Evolutionary conservation across 1,140 invertebrate species (phyloP).

Genomic region (Panagrolaimus sp.): DNA sequence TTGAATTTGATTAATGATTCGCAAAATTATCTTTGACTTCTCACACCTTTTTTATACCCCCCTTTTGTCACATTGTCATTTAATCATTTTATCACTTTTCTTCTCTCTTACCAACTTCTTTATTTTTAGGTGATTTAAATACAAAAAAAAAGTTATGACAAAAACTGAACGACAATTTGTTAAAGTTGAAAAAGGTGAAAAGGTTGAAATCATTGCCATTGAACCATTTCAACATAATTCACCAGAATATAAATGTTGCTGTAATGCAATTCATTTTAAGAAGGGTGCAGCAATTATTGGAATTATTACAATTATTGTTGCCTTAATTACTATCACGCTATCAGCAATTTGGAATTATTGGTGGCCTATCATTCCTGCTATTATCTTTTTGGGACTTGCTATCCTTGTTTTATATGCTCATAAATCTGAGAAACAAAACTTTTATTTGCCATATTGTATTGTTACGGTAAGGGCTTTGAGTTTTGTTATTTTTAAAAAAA

Average conservation of each 20-base stretch:
- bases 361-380: constrained; percentile 3
- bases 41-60: too few relatives aligned
- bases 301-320: neutral
- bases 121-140: neutral
- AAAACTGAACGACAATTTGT: constrained; percentile 10
- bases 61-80: neutral
- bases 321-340: neutral
- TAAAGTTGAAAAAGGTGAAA: constrained; percentile 3
- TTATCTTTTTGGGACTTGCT: neutral
- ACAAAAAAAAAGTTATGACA: neutral
- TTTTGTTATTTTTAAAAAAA: neutral
- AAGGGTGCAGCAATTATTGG: neutral
- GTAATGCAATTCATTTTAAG: neutral
- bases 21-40: too few relatives aligned
- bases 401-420: constrained; percentile 3
- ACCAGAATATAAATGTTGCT: constrained; percentile 7
- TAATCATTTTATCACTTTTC: neutral
- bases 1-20: too few relatives aligned
- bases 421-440: constrained; percentile 10
- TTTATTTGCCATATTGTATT: constrained; percentile 10
- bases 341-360: constrained; percentile 3
- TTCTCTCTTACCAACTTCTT: neutral
- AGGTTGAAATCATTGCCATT: constrained; percentile 4
- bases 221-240: constrained; percentile 7
- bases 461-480: neutral